Conservation (phyloP, 2,113 vertebrate species). For the Leucopternis melanops region DNA sequence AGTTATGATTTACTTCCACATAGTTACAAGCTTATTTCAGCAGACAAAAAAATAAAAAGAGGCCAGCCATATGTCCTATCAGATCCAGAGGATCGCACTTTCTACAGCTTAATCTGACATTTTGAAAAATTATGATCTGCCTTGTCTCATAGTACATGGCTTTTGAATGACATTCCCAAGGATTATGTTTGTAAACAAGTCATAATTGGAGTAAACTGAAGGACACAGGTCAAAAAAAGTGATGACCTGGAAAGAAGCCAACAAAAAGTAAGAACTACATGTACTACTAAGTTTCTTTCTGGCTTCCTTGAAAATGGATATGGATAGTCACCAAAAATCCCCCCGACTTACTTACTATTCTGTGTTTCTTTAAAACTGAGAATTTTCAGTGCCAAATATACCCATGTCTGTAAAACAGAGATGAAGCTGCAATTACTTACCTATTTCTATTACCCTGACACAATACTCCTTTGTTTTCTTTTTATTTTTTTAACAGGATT, state of each 20-base stretch:
- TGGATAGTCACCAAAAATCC: background rate
- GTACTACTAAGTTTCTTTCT: background rate
- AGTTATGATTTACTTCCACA: background rate
- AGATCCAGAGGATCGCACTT: background rate
- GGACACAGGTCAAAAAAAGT: background rate
- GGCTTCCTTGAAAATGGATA: background rate
- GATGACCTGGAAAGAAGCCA: background rate
- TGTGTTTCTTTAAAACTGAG: background rate
- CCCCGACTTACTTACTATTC: no score
- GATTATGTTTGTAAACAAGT: background rate
- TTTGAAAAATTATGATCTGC: background rate
- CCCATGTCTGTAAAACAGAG: background rate
- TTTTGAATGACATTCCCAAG: background rate
- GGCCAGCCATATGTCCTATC: background rate
- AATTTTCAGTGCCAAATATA: background rate
- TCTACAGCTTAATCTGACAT: background rate
- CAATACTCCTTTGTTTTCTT: background rate
- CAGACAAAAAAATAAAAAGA: background rate
- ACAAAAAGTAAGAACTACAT: background rate
- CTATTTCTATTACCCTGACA: background rate
- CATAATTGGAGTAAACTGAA: background rate
- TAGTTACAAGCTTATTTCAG: background rate
- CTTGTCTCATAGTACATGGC: background rate
- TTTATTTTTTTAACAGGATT: background rate
- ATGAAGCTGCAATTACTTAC: background rate